Base-by-base conservation (phyloP, 1,140 invertebrate species). In the Temnothorax nylanderi region DNA sequence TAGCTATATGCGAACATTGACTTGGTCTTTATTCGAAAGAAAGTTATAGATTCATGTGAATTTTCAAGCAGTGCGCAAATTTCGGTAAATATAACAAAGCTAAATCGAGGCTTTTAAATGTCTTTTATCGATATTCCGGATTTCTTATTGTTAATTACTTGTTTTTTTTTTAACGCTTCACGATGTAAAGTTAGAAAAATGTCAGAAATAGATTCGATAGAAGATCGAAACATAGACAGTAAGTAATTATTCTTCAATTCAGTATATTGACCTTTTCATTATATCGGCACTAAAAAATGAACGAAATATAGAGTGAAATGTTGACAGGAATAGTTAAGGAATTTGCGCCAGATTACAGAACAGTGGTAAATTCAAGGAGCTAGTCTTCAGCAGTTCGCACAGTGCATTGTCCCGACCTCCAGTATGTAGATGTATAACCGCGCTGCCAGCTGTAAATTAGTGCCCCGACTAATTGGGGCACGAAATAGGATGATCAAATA, bases 401-500 rank as follows among this genome's bases (percentile, higher is more conserved):
- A 49, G 41, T 75, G 80, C 69, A 54, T 84, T 75, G 80, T 84
- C 80, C 41, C 80, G 56, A 74, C 69, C 69, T 84, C 69, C 69
- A 41, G 54, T 75, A 84, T 84, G 69, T 62, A 84, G 78, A 72
- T 72, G 51, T 84, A 74, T 84, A 84, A 32, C 69, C 44, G 56
- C 56, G 58, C 80, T 74, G 69, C 80, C 80, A 74, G 80, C 69
- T 84, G 80, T 84, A 84, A 84, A 84, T 84, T 84, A 84, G 69
- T 84, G 69, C 80, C 69, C 80, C 44, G 54, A 74, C 80, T 84
- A 84, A 84, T 84, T 84, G 80, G 80, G 80, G 69, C 80, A 75
- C 80, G 80, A 84, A 84, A 84, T 84, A 84, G 80, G 69, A 84
- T 74, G 80, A 84, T 84, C 80, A 84, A 84, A 84, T 84, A 84